These are phyloP conservation scores for Mimas tiliae DNA, from an alignment of 2,888 invertebrate species.

Conservation along the genomic window DNA sequence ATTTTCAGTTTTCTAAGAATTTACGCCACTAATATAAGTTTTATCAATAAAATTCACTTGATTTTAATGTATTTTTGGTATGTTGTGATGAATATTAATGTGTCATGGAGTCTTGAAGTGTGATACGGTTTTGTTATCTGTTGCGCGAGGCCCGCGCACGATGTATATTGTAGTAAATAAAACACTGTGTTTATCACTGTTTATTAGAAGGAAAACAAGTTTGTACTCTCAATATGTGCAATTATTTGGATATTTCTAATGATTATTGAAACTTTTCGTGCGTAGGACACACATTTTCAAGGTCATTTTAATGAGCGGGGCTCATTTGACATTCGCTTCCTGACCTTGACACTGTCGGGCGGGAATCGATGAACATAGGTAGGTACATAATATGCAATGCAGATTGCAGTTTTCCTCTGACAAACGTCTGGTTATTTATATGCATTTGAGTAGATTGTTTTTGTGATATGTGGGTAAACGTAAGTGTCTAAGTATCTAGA, in stretches of 20 bases:
- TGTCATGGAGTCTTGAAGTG: conserved; percentile 7
- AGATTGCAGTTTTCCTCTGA: background rate
- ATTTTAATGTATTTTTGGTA: conserved; percentile 22
- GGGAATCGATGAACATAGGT: background rate
- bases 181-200: conserved; percentile 14
- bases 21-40: conserved; percentile 18
- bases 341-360: conserved; percentile 18
- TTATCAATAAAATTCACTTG: conserved; percentile 23
- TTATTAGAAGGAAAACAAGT: conserved; percentile 5
- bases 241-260: background rate
- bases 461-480: background rate
- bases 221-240: background rate
- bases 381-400: background rate
- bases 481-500: background rate
- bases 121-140: conserved; percentile 20
- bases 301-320: conserved; percentile 13
- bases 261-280: background rate
- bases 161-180: conserved; percentile 6
- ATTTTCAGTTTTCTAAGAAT: conserved; percentile 14
- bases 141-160: conserved; percentile 4
- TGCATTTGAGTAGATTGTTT: background rate
- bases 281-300: conserved; percentile 11
- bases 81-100: conserved; percentile 9
- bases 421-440: too few relatives aligned
- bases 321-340: conserved; percentile 9